Base-by-base conservation (phyloP, 2,888 invertebrate species). In the Drymonia ruficornis region DNA sequence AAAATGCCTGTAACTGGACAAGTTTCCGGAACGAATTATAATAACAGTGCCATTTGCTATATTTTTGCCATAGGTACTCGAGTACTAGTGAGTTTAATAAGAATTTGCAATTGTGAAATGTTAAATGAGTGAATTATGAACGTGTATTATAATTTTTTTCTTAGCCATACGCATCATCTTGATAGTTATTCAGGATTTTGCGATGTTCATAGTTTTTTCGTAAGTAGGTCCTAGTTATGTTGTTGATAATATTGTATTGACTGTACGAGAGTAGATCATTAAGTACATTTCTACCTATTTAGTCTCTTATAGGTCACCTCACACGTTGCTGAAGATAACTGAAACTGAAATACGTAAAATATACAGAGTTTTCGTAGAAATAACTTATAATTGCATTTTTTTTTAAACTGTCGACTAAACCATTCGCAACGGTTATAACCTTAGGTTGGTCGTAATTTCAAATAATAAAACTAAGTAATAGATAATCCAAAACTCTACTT, bases 261-360 rank as follows among this genome's bases (percentile, higher is more conserved):
- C 80, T 81, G 80, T 83, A 86, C 76, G 82, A 76, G 74, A 78
- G 74, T 88, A 87, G 84, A 59, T 68, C 61, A 58, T 66, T 88
- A 87, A 86, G 87, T 86, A 84, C 81, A 83, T 89, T 85, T 84
- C 79, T 87, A 88, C 82, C 73, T 89, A 88, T 83, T 85, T 89
- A 90, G 89, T 83, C 63, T 82, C 75, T 76, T 81, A 81, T 84
- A 87, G 83, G 70, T 70, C 72, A 68, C 83, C 87, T 84, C 89
- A 83, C 89, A 81, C 89, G 88, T 81, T 80, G 72, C 70, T 64
- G 61, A 55, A 63, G 70, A 66, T 66, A 69, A 72, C 68, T 67
- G 59, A 66, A 63, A 64, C 13, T 57, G 56, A 71, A 67, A 81
- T 81, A 80, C 79, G 80, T 75, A 81, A 42, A 45, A 76, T 72